Base-by-base conservation (phyloP, 2,113 vertebrate genomes). In the Gobius niger region DNA sequence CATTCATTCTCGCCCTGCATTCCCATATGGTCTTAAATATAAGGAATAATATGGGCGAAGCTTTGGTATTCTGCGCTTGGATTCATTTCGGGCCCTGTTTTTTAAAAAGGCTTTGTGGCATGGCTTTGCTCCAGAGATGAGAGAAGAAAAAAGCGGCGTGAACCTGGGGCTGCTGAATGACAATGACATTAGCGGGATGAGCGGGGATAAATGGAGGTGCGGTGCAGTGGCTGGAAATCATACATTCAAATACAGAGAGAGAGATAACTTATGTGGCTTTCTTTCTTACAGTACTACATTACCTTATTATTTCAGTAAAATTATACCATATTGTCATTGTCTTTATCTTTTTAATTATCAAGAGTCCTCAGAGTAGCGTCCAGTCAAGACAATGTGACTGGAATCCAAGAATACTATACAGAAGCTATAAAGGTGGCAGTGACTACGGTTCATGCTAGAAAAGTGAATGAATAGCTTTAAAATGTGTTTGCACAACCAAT, bases 121-220 rank as follows among this genome's bases (percentile, higher is more conserved):
- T 70, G 65, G 71, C 77, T 85, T 87, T 85, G 68, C 77, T 86
- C 82, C 19, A 14, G 79, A 84, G 74, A 73, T 81, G 86, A 90
- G 80, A 70, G 66, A 81, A 86, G 64, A 82, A 86, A 86, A 77
- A 84, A 77, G 81, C 71, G 73, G 81, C 81, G 63, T 71, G 77
- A 83, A 80, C 73, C 53, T 73, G 76, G 71, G 75, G 68, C 80
- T 68, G 70, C 83, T 81, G 87, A 78, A 84, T 87, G 80, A 83
- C 82, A 87, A 86, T 85, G 59, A 86, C 71, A 83, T 63, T 66
- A 69, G 76, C 70, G 65, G 61, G 67, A 76, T 65, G 62, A 82
- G 70, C 9, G 13, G n/a, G 51, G 7, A 54, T 24, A 19, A 53
- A 53, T 53, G 52, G 16, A 54, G 18, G 52, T 24, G 52, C 18